Evolutionary conservation across 2,113 vertebrate genomes (phyloP).

Genomic region (Notothenia rossii): DNA sequence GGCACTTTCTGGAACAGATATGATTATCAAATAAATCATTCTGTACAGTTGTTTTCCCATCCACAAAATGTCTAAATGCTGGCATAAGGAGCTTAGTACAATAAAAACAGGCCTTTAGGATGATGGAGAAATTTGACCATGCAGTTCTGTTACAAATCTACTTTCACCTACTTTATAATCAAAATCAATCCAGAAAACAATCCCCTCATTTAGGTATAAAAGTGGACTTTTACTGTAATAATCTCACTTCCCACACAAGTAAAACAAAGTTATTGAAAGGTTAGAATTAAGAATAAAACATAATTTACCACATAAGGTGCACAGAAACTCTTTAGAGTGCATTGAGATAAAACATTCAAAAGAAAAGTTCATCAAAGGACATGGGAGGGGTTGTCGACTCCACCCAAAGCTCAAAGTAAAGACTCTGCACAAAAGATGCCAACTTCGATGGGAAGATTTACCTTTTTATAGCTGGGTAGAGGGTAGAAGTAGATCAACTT

Average conservation of each 20-base stretch:
- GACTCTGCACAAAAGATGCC: not conserved
- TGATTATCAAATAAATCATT: not conserved
- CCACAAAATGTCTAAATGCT: not conserved
- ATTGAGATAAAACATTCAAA: not conserved
- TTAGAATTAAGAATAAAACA: not conserved
- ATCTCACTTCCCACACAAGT: not conserved
- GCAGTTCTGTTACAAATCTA: constrained; percentile 1
- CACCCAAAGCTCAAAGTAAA: constrained; percentile 52
- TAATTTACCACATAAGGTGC: not conserved
- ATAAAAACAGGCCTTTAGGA: not conserved
- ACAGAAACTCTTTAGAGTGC: not conserved
- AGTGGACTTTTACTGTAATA: not conserved
- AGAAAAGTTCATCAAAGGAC: constrained; percentile 27
- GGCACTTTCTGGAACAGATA: constrained; percentile 25
- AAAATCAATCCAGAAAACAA: not conserved
- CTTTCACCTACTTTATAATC: not conserved
- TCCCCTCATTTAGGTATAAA: no score
- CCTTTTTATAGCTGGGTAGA: constrained; percentile 43
- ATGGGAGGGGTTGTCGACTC: constrained; percentile 56
- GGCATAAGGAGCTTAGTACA: not conserved
- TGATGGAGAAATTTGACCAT: no score
- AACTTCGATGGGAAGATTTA: constrained; percentile 1
- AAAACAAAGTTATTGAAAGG: not conserved
- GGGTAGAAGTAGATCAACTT: not conserved
- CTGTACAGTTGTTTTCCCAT: not conserved